Conservation (phyloP, 2,113 vertebrate species). For the Chaenogobius annularis region DNA sequence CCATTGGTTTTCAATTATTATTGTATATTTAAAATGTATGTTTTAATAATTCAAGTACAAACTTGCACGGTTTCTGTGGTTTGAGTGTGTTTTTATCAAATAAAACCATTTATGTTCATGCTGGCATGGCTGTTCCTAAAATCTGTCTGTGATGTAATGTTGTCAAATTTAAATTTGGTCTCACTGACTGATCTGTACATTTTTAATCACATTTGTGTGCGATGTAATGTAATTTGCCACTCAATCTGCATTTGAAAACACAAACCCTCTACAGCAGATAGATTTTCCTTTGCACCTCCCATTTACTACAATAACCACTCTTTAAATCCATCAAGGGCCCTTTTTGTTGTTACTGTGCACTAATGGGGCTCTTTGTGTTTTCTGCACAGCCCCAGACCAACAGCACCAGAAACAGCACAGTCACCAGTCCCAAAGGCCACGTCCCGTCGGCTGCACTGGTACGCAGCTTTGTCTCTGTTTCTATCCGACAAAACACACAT, state of each 20-base stretch:
- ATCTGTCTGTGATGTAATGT: not conserved
- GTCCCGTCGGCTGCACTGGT: constrained; percentile 88
- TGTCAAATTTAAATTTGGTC: not conserved
- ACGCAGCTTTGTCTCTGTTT: constrained; percentile 66
- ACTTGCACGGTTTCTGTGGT: too few relatives aligned
- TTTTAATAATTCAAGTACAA: too few relatives aligned
- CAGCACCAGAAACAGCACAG: constrained; percentile 91
- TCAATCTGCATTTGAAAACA: not conserved
- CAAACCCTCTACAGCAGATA: not conserved
- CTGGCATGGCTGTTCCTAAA: too few relatives aligned
- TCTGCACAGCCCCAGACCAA: constrained; percentile 89
- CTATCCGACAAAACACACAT: constrained; percentile 4
- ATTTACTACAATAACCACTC: constrained; percentile 15
- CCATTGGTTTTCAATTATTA: not conserved
- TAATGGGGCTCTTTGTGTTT: constrained; percentile 60
- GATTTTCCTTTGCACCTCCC: constrained; percentile 19
- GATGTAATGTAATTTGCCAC: not conserved
- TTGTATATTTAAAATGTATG: too few relatives aligned
- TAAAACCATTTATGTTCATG: not conserved
- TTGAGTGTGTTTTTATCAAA: too few relatives aligned
- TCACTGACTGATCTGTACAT: not conserved
- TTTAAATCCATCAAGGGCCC: constrained; percentile 26
- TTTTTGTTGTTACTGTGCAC: constrained; percentile 16
- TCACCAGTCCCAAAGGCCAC: constrained; percentile 91
- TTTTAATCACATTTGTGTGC: not conserved